phyloP scores from a whole-genome alignment of 1,140 invertebrate species.

The Drosophila serrata region DNA sequence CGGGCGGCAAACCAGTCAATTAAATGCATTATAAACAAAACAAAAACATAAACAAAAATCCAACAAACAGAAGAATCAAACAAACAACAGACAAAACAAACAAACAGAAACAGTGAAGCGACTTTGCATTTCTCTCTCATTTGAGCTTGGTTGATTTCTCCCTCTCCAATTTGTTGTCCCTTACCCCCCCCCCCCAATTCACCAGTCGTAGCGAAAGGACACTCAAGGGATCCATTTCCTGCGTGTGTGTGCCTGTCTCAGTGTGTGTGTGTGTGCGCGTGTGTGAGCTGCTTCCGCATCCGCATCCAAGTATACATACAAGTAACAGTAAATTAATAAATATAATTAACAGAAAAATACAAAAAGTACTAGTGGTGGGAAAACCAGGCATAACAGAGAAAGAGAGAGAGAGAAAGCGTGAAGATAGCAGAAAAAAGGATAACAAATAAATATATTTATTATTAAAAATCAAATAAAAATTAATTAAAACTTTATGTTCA shows the following conservation, averaged over 20 bases:
- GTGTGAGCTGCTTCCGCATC: constrained; percentile 18
- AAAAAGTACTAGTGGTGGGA: constrained; percentile 44
- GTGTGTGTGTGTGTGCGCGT: background rate
- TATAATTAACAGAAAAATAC: constrained; percentile 33
- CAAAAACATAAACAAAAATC: constrained; percentile 8
- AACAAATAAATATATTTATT: constrained; percentile 80
- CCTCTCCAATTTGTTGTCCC: constrained; percentile 28
- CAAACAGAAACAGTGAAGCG: constrained; percentile 5
- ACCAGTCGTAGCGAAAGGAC: background rate
- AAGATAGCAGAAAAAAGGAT: constrained; percentile 50
- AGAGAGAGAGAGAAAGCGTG: constrained; percentile 12
- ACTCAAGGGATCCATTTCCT: background rate
- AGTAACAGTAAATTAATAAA: constrained; percentile 19
- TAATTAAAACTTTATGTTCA: constrained; percentile 76
- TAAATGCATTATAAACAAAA: constrained; percentile 56
- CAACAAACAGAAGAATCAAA: constrained; percentile 3
- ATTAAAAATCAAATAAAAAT: constrained; percentile 81
- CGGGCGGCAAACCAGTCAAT: constrained; percentile 64
- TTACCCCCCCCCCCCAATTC: constrained; percentile 4
- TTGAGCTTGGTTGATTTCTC: constrained; percentile 23
- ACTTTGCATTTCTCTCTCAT: constrained; percentile 33
- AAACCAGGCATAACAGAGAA: constrained; percentile 13
- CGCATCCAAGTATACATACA: constrained; percentile 21
- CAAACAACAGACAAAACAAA: background rate
- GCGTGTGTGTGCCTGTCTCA: background rate